Base-by-base conservation (phyloP, 2,797 vertebrate genomes). In the Gadopsis bispinosus region DNA sequence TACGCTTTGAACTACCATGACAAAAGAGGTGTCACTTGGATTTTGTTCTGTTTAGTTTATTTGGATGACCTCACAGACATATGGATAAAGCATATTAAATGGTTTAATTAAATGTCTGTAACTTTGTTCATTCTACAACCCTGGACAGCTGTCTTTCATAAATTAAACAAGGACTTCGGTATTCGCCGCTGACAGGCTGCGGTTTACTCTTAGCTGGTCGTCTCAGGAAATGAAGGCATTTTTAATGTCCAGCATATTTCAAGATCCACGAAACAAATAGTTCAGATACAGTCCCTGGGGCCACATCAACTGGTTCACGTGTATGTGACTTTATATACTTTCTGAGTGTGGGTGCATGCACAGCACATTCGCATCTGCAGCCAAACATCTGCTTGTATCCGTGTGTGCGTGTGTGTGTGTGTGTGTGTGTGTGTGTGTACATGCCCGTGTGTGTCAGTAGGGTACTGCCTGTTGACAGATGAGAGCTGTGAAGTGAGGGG, bases 141-240 rank as follows among this genome's bases (percentile, higher is more conserved):
- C 31, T 4, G 35, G 73, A 78, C 86, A 88, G 81, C 71, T 90
- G 87, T 77, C 50, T 85, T 84, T 83, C 78, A 90, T 89, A 74
- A 88, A 86, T 80, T 60, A 73, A 85, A 83, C 63, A 87, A 73
- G 67, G 67, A 35, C 77, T 70, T 65, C 75, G 77, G 39, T 80
- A 61, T 83, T 87, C 71, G 66, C 60, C 17, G 84, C 70, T 64
- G 69, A 75, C 75, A 73, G 68, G 31, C 71, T 76, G 69, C 31
- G 47, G 73, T 79, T 80, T 65, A 61, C 60, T 79, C 76, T 73
- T 47, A 73, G 75, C 66, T 58, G 26, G 3, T 63, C 19, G n/a
- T 81, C 48, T 56, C 29, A 78, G 73, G 54, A 79, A 78, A 83
- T 62, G 39, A 86, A 83, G 74, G 31, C 75, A 73, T 68, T 60